Base-by-base conservation (phyloP, 2,113 vertebrate genomes). In the Lasiurus cinereus region DNA sequence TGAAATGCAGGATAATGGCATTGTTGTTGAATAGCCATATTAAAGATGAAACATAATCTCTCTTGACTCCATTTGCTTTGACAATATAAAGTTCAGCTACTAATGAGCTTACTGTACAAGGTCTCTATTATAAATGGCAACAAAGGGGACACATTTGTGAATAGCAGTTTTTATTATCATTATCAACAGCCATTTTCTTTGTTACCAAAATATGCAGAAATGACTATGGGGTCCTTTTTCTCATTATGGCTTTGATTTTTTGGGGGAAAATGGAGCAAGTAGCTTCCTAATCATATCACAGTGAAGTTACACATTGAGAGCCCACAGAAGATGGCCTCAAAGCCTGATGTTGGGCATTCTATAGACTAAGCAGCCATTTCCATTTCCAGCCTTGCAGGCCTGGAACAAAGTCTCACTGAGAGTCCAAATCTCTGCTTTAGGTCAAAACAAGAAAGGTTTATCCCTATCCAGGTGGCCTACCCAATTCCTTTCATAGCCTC, bases 31-130 rank as follows among this genome's bases (percentile, higher is more conserved):
- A 94, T 16, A 96, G 80, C 33, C 94, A 83, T 95, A 97, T 90
- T 92, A 97, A 97, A 98, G 85, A 96, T 96, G 87, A 98, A 98
- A 97, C 96, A 97, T 87, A 97, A 95, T 97, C 95, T 95, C 91
- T 98, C 83, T 70, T 88, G 48, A 93, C 95, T 97, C 66, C 93
- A 90, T 97, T 96, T 97, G 76, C 52, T 97, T 88, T 95, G 78
- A 96, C 36, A 97, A 92, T 97, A 97, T 95, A 88, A 97, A 97
- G 48, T 97, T 98, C 96, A 96, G 46, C 90, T 97, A 85, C 93
- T 86, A 96, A 93, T 83, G 88, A 98, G 97, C 95, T 95, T 4
- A 16, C 77, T n/a, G 96, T 78, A 91, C 31, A 90, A 95, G 66
- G 14, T 52, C 94, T 96, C 66, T 97, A 97, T 93, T 95, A 96